These are phyloP conservation scores for Noctua janthe DNA, from an alignment of 2,888 invertebrate genomes.

Conservation along the genomic window DNA sequence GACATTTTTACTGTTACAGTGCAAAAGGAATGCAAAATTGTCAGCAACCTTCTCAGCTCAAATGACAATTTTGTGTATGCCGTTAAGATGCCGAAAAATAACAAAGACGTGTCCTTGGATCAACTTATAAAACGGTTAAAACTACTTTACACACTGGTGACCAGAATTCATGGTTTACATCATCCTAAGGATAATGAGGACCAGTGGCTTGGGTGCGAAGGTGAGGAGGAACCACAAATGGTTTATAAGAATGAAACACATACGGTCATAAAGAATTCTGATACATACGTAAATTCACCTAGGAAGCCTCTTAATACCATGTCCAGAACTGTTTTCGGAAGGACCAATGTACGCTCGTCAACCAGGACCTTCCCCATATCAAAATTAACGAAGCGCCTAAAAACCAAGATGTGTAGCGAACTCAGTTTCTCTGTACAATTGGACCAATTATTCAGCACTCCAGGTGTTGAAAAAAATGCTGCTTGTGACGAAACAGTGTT, in stretches of 20 bases:
- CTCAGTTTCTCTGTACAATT: constrained; percentile 84
- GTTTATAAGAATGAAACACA: constrained; percentile 76
- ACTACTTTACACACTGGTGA: constrained; percentile 82
- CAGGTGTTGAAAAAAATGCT: constrained; percentile 58
- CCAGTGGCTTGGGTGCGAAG: constrained; percentile 74
- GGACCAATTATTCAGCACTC: constrained; percentile 79
- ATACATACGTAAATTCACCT: constrained; percentile 78
- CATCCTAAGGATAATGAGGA: constrained; percentile 83
- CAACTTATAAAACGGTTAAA: constrained; percentile 83
- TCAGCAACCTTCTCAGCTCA: constrained; percentile 79
- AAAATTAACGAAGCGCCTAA: constrained; percentile 80
- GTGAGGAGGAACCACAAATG: constrained; percentile 68
- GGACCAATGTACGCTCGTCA: constrained; percentile 79
- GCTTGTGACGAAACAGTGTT: constrained; percentile 54
- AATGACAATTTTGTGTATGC: constrained; percentile 75
- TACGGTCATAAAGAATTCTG: constrained; percentile 74
- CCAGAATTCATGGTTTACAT: constrained; percentile 78
- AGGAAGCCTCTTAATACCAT: constrained; percentile 70
- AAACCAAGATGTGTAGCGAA: constrained; percentile 76
- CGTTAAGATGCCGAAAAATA: constrained; percentile 69
- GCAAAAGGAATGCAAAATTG: constrained; percentile 84
- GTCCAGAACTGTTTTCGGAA: constrained; percentile 82
- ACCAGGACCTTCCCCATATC: constrained; percentile 78
- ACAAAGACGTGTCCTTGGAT: constrained; percentile 73
- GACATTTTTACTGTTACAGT: constrained; percentile 71